A percentile compares a stretch with the other conserved stretches of the same genome.
Evolutionary conservation across 30 jellyfish, hydroid and myxozoan genomes (phyloP).

Genomic region (Turritopsis rubra): DNA sequence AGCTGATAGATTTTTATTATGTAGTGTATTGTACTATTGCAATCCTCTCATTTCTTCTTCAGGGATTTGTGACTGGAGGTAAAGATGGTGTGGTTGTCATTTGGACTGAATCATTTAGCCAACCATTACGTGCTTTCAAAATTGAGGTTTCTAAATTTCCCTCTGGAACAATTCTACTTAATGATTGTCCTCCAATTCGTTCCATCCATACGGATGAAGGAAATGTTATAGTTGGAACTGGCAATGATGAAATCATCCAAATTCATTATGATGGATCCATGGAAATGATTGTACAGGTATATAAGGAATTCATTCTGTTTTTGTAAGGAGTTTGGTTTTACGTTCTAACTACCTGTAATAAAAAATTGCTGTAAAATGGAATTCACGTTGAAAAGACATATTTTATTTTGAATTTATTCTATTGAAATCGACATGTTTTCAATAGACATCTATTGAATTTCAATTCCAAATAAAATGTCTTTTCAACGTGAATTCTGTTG

Average conservation of each 20-base stretch:
- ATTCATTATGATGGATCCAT: constrained; percentile 82
- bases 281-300: constrained; percentile 84
- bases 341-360: too few relatives aligned
- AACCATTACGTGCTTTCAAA: constrained; percentile 84
- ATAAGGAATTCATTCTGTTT: background rate
- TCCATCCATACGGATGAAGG: constrained; percentile 87
- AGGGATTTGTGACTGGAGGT: constrained; percentile 92
- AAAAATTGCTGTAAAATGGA: too few relatives aligned
- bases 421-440: background rate
- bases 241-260: constrained; percentile 76
- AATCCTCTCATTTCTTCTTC: background rate
- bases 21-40: background rate
- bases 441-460: background rate
- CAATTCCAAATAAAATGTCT: too few relatives aligned
- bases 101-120: constrained; percentile 80
- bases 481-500: too few relatives aligned
- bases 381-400: too few relatives aligned
- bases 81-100: constrained; percentile 90
- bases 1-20: too few relatives aligned
- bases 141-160: constrained; percentile 74
- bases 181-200: constrained; percentile 75
- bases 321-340: background rate
- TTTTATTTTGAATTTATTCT: too few relatives aligned
- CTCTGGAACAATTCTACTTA: constrained; percentile 77
- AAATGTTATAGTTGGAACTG: constrained; percentile 74